These are phyloP conservation scores for Pteria penguin DNA, from an alignment of 2,888 invertebrate species.

Conservation along the genomic window DNA sequence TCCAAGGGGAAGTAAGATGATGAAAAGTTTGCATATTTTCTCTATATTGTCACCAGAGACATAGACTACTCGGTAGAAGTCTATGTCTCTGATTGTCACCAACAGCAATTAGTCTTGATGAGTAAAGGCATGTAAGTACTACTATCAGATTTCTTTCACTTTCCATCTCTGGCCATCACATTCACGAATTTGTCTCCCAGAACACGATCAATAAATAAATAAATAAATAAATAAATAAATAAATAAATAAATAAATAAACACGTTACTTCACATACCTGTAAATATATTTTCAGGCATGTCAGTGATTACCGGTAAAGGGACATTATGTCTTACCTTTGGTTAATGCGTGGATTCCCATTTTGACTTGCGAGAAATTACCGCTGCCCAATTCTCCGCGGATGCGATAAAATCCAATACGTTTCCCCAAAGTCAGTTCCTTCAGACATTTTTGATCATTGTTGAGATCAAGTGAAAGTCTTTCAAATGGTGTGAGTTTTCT, in stretches of 20 bases:
- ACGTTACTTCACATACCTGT: background rate
- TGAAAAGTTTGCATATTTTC: no score
- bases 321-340: constrained; percentile 85
- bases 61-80: no score
- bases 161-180: no score
- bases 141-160: no score
- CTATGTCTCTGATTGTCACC: no score
- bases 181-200: no score
- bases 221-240: constrained; percentile 2
- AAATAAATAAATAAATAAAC: background rate
- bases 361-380: constrained; percentile 91
- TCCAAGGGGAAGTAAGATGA: no score
- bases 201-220: no score
- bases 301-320: background rate
- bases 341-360: constrained; percentile 87
- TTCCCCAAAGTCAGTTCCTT: constrained; percentile 86
- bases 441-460: constrained; percentile 78
- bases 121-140: no score
- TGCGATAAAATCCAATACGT: constrained; percentile 87
- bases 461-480: constrained; percentile 72
- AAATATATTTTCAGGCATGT: background rate
- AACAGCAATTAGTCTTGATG: no score
- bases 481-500: constrained; percentile 71
- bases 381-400: constrained; percentile 87
- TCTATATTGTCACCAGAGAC: no score